Conservation (phyloP, 1,140 invertebrate species). For the Dinoponera quadriceps region DNA sequence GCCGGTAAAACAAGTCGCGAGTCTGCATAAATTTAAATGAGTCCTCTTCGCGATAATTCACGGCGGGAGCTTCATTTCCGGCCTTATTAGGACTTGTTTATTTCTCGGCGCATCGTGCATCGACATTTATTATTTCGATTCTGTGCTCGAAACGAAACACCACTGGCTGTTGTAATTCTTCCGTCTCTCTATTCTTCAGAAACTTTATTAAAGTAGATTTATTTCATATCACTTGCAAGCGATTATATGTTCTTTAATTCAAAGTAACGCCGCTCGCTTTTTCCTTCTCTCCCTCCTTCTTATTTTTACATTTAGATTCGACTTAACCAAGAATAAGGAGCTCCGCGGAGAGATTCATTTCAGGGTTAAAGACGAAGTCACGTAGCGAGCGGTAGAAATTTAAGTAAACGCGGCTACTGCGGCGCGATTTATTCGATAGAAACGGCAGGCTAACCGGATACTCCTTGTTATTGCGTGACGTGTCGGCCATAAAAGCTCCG, state of each 20-base stretch:
- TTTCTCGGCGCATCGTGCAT: not conserved
- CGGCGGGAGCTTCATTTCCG: constrained; percentile 14
- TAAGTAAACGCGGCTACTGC: constrained; percentile 44
- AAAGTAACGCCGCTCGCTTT: too few species aligned
- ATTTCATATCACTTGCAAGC: too few species aligned
- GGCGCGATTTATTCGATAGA: constrained; percentile 58
- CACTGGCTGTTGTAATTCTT: too few species aligned
- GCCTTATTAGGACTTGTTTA: constrained; percentile 39
- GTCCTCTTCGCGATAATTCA: constrained; percentile 41
- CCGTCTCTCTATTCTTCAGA: too few species aligned
- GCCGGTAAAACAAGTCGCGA: not conserved
- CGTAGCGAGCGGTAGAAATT: constrained; percentile 4
- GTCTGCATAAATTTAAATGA: constrained; percentile 55
- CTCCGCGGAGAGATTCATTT: constrained; percentile 11
- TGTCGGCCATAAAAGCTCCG: constrained; percentile 49
- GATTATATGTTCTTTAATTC: too few species aligned
- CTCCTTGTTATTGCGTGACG: constrained; percentile 62
- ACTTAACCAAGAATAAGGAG: not conserved
- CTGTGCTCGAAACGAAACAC: too few species aligned
- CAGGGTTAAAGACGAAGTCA: constrained; percentile 27
- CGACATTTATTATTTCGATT: too few species aligned
- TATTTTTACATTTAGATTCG: not conserved
- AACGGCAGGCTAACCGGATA: constrained; percentile 61
- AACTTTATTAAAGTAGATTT: too few species aligned
- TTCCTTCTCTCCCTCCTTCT: too few species aligned